phyloP scores from a whole-genome alignment of 2,797 vertebrate species.

The Helostoma temminkii region DNA sequence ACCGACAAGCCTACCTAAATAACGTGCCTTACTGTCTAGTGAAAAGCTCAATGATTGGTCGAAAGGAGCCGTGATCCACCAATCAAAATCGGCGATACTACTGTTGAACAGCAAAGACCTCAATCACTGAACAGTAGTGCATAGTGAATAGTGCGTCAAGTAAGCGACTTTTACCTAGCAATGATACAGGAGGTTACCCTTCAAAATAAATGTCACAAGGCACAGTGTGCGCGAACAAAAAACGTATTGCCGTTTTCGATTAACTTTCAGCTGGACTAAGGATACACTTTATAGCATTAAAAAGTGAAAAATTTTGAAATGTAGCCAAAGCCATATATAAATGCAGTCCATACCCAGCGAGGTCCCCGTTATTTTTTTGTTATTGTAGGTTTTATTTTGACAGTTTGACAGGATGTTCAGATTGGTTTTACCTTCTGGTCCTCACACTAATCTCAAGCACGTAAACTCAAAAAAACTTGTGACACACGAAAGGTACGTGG shows the following conservation, averaged over 20 bases:
- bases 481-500: slow-evolving; percentile 43
- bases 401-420: slow-evolving; percentile 8
- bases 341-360: neutral
- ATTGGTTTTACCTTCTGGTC: rapidly evolving
- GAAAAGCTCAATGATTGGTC: slow-evolving; percentile 64
- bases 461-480: slow-evolving; percentile 41
- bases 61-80: slow-evolving; percentile 32
- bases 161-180: neutral
- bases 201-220: slow-evolving; percentile 48
- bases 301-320: neutral
- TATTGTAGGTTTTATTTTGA: slow-evolving; percentile 50
- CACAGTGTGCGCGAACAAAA: too few species aligned
- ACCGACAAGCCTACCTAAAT: neutral
- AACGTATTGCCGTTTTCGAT: neutral
- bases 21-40: slow-evolving; percentile 6
- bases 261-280: neutral
- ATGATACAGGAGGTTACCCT: neutral
- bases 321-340: neutral
- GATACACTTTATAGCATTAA: neutral
- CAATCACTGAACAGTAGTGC: too few species aligned
- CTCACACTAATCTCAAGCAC: slow-evolving; percentile 5
- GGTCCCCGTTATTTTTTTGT: neutral
- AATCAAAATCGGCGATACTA: slow-evolving; percentile 64
- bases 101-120: rapidly evolving
- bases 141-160: slow-evolving; percentile 7